phyloP scores from a whole-genome alignment of 1,140 invertebrate genomes.

The Drosophila simulans region DNA sequence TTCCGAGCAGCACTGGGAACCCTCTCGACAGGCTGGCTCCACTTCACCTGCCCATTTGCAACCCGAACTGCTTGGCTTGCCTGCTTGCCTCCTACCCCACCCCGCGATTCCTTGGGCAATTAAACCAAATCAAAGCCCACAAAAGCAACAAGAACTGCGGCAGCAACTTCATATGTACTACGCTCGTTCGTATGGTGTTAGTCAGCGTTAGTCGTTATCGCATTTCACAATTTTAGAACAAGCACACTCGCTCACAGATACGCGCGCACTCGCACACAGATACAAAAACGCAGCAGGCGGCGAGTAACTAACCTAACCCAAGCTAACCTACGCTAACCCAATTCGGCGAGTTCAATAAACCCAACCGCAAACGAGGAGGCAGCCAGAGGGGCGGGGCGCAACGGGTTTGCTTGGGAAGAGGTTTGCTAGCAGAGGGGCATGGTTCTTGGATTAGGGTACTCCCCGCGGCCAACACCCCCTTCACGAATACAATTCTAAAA shows the following conservation, averaged over 20 bases:
- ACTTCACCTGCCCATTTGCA: slow-evolving; percentile 32
- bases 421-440: background rate
- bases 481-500: slow-evolving; percentile 50
- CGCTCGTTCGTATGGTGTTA: slow-evolving; percentile 14
- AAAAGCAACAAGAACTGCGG: slow-evolving; percentile 12
- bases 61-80: background rate
- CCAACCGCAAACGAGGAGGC: slow-evolving; percentile 22
- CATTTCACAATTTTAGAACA: slow-evolving; percentile 69
- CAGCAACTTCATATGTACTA: background rate
- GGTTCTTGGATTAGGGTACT: slow-evolving; percentile 7
- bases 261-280: slow-evolving; percentile 1
- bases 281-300: slow-evolving; percentile 25
- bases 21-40: slow-evolving; percentile 18
- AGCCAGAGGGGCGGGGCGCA: background rate
- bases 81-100: too few species aligned
- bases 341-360: slow-evolving; percentile 71
- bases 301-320: slow-evolving; percentile 64
- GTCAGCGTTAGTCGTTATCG: slow-evolving; percentile 48
- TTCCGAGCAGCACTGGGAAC: background rate
- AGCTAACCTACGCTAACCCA: slow-evolving; percentile 70
- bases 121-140: slow-evolving; percentile 61
- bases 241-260: slow-evolving; percentile 23
- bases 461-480: background rate
- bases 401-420: background rate
- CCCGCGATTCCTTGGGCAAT: slow-evolving; percentile 40